Evolutionary conservation across 1,140 invertebrate genomes (phyloP).

Genomic region (Bombus sylvicola): DNA sequence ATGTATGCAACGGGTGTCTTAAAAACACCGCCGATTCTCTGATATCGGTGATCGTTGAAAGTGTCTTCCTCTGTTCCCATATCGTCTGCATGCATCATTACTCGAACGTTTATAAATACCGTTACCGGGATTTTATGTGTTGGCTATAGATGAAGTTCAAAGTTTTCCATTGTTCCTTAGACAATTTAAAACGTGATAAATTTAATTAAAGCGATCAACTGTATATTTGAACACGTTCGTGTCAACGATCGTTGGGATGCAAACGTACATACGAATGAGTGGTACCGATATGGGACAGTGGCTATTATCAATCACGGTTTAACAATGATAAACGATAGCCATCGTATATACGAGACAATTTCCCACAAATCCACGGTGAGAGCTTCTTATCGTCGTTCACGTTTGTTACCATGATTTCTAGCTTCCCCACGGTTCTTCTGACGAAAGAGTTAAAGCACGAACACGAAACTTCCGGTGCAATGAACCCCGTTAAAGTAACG

Average conservation of each 20-base stretch:
- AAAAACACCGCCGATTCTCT: background rate
- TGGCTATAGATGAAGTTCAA: background rate
- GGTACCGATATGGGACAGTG: background rate
- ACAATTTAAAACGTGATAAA: background rate
- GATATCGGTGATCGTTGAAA: background rate
- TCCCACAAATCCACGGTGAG: constrained; percentile 5
- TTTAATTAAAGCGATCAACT: constrained; percentile 8
- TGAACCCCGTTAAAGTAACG: constrained; percentile 66
- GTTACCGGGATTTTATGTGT: background rate
- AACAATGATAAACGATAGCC: constrained; percentile 42
- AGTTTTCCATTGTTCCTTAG: constrained; percentile 29
- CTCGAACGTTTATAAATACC: constrained; percentile 3
- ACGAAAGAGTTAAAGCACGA: constrained; percentile 67
- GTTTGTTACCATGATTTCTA: constrained; percentile 44
- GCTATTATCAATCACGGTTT: constrained; percentile 27
- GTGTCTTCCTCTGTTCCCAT: background rate
- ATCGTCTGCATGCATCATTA: background rate
- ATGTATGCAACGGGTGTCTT: constrained; percentile 69
- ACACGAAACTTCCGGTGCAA: constrained; percentile 72
- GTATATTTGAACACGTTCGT: background rate
- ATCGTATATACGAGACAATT: constrained; percentile 9
- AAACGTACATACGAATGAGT: no score
- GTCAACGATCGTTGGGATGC: background rate
- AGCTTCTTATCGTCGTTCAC: constrained; percentile 52
- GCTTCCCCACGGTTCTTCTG: constrained; percentile 44